Base-by-base conservation (phyloP, 2,797 vertebrate genomes). In the Manis pentadactyla region DNA sequence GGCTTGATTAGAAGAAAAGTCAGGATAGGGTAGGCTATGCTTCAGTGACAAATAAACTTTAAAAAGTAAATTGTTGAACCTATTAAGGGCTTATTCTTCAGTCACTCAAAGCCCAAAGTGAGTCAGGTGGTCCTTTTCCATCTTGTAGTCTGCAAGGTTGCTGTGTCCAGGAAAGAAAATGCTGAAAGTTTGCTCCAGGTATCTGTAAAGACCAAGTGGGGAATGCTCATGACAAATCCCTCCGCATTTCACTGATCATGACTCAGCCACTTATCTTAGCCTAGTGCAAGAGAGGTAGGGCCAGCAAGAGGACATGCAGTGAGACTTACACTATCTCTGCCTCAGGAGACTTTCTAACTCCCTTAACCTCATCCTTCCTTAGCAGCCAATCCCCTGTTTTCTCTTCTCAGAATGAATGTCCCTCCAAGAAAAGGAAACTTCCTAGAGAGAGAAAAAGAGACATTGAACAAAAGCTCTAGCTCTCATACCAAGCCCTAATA, bases 41-140 rank as follows among this genome's bases (percentile, higher is more conserved):
- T 90, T 81, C 46, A 23, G 1, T 73, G 51, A 90, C 68, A 94
- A 92, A 77, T 53, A 84, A 85, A 42, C 34, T 53, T 71, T n/a
- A 29, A 42, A 15, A 21, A 83, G 18, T 59, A 39, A 46, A 39
- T 12, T n/a, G 11, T 81, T 93, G 63, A 77, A 39, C 18, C n/a
- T 27, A 68, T 27, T 8, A 37, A 71, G 10, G n/a, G 9, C 63
- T 81, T 64, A 79, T 82, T 68, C 49, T 77, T 10, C 49, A 53
- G 29, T 66, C 61, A 37, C n/a, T 79, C 49, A 23, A 73, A 87
- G 55, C 74, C 34, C 53, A 59, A 55, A 57, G 37, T 57, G n/a
- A 69, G 71, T 68, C 49, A 39, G 42, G 8, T 6, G 25, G 37
- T 49, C 71, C 21, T 64, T 18, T 83, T 53, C 34, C 57, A 21